These are phyloP conservation scores for Mesocricetus auratus DNA, from an alignment of 2,113 vertebrate genomes.

Conservation along the genomic window DNA sequence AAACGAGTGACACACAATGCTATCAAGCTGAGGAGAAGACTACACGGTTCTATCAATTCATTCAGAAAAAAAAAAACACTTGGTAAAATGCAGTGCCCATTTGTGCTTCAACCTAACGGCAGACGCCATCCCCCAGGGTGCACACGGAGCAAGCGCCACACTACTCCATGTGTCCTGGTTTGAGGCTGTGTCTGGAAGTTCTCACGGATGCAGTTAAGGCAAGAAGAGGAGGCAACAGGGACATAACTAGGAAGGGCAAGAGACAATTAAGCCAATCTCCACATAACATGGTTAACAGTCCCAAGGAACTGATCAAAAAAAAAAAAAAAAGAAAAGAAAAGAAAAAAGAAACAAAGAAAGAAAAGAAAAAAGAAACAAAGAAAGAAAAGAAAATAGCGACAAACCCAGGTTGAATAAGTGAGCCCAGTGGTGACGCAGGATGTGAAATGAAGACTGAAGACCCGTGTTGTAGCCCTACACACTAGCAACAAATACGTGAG, in stretches of 20 bases:
- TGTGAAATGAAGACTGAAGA: background rate
- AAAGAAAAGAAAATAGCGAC: background rate
- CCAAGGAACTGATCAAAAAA: background rate
- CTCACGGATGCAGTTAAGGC: background rate
- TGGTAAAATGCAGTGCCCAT: background rate
- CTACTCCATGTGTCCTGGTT: background rate
- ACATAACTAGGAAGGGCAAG: background rate
- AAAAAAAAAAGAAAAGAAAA: background rate
- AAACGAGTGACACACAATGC: background rate
- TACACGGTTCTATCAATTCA: background rate
- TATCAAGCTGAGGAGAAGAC: background rate
- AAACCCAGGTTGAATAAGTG: background rate
- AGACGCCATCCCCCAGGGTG: background rate
- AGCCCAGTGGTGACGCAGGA: background rate
- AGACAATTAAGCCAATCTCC: background rate
- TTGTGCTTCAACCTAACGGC: background rate
- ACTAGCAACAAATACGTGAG: background rate
- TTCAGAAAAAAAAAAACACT: background rate
- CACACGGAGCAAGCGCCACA: background rate
- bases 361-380: background rate
- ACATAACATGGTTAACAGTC: background rate
- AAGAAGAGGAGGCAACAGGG: background rate
- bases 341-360: background rate
- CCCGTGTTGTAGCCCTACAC: background rate
- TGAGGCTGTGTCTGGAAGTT: background rate